Evolutionary conservation across 2,797 vertebrate genomes (phyloP).

Genomic region (Helarctos malayanus): DNA sequence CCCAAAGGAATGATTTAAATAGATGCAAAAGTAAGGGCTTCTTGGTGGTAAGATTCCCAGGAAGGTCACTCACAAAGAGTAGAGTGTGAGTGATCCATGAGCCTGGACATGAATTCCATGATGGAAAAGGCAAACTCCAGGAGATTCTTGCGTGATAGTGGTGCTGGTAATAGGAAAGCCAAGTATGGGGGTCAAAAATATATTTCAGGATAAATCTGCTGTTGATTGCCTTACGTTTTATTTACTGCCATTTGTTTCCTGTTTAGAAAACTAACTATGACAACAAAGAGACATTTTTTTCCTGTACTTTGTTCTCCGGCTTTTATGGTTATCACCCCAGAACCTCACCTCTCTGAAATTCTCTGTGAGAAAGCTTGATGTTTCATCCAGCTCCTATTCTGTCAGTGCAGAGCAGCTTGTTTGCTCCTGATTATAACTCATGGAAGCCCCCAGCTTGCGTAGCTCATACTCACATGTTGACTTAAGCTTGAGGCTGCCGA

Average conservation of each 20-base stretch:
- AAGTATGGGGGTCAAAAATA: neutral
- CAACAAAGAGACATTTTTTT: neutral
- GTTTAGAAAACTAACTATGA: neutral
- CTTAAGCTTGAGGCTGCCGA: neutral
- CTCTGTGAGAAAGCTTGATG: neutral
- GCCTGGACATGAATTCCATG: neutral
- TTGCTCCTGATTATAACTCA: neutral
- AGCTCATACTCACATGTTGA: neutral
- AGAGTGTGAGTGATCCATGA: neutral
- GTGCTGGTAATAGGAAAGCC: neutral
- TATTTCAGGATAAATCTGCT: neutral
- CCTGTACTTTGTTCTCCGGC: neutral
- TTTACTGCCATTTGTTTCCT: neutral
- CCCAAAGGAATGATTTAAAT: neutral
- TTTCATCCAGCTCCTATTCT: neutral
- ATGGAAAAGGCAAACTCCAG: neutral
- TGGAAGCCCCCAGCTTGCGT: neutral
- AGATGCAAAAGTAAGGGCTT: neutral
- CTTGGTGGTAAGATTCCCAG: neutral
- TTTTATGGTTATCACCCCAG: neutral
- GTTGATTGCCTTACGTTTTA: neutral
- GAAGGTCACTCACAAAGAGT: neutral
- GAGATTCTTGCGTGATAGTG: neutral
- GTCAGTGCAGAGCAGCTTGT: slow-evolving; percentile 5
- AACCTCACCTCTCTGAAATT: slow-evolving; percentile 2